Evolutionary conservation across 2,888 invertebrate genomes (phyloP).

Genomic region (Fissipunctia ypsillon): DNA sequence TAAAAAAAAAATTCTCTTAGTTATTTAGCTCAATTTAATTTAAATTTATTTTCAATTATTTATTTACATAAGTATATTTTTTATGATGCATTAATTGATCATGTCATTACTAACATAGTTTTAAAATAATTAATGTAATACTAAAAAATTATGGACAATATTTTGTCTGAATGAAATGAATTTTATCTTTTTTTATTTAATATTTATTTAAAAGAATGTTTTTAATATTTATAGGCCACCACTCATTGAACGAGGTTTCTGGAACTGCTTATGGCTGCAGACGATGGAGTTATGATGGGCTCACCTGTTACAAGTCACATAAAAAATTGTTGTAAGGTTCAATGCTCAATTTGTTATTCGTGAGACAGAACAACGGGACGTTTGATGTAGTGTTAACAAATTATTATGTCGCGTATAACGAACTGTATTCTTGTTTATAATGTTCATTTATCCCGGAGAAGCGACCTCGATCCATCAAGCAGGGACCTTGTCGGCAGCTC

Average conservation of each 20-base stretch:
- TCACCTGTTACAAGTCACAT: constrained; percentile 21
- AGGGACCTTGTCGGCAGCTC: constrained; percentile 61
- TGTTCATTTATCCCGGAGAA: constrained; percentile 43
- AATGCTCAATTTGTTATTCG: constrained; percentile 46
- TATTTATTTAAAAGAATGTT: too few relatives aligned
- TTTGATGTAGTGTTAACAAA: constrained; percentile 64
- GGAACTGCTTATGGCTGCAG: constrained; percentile 26
- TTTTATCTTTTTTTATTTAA: too few relatives aligned
- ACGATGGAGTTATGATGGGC: constrained; percentile 56
- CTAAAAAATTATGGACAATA: too few relatives aligned
- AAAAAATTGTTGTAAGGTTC: constrained; percentile 40
- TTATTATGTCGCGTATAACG: constrained; percentile 59
- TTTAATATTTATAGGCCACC: constrained; percentile 51
- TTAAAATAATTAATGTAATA: too few relatives aligned
- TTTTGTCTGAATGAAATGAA: too few relatives aligned
- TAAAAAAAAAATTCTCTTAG: too few relatives aligned
- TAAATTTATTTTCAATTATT: too few relatives aligned
- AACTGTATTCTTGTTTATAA: constrained; percentile 63
- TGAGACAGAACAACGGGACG: constrained; percentile 54
- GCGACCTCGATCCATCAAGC: constrained; percentile 64
- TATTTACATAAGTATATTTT: too few relatives aligned
- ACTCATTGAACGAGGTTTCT: constrained; percentile 51
- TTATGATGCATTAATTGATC: too few relatives aligned
- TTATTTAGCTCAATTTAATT: too few relatives aligned
- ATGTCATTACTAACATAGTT: too few relatives aligned